Evolutionary conservation across 2,888 invertebrate genomes (phyloP).

Genomic region (Heteromyza rotundicornis): DNA sequence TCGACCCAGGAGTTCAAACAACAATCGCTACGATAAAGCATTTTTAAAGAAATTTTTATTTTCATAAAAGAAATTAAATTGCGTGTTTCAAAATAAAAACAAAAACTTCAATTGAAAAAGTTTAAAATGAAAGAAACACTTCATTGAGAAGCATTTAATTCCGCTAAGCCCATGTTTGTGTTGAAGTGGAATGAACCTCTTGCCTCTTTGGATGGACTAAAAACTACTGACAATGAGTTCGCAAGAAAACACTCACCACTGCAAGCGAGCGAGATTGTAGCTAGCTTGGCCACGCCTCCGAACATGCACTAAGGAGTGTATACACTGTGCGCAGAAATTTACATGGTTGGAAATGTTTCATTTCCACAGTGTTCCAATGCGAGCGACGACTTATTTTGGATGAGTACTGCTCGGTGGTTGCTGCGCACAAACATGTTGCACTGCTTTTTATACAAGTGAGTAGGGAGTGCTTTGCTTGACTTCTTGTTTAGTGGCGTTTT

Average conservation of each 20-base stretch:
- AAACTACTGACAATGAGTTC: slow-evolving; percentile 24
- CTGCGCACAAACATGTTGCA: not conserved
- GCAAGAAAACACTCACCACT: slow-evolving; percentile 19
- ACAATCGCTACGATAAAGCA: too few species aligned
- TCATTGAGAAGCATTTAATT: slow-evolving; percentile 35
- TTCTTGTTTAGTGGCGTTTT: not conserved
- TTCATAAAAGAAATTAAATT: too few species aligned
- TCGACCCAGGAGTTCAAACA: too few species aligned
- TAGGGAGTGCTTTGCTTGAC: too few species aligned
- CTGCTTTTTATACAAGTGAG: not conserved
- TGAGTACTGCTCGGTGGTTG: not conserved
- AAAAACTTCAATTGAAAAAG: too few species aligned
- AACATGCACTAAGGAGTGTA: too few species aligned
- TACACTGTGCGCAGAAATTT: not conserved
- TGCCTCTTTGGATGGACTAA: slow-evolving; percentile 2
- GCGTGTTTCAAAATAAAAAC: too few species aligned
- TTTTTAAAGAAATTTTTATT: too few species aligned
- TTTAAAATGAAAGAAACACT: not conserved
- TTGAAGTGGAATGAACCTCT: not conserved
- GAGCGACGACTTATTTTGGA: not conserved
- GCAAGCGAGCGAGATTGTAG: not conserved
- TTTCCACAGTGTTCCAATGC: slow-evolving; percentile 7
- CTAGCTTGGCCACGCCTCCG: too few species aligned
- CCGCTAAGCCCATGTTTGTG: slow-evolving; percentile 4
- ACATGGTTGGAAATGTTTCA: slow-evolving; percentile 3